Evolutionary conservation across 2,113 vertebrate genomes (phyloP).

Genomic region (Nestor notabilis): DNA sequence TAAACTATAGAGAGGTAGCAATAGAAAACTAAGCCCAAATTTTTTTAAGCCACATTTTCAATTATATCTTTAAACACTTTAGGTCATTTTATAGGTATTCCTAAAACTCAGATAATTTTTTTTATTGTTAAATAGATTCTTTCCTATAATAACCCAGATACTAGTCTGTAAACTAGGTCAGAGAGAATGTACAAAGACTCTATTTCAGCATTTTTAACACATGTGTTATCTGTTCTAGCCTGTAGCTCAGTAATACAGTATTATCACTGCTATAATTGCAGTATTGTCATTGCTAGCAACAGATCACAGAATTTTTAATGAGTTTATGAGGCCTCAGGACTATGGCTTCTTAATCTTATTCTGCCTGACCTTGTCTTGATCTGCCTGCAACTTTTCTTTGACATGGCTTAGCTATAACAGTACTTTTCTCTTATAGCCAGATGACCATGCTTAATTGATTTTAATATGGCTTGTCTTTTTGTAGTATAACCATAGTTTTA

Average conservation of each 20-base stretch:
- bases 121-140: neutral
- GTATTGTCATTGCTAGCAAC: neutral
- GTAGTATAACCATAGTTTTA: neutral
- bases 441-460: neutral
- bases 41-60: neutral
- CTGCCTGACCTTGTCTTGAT: neutral
- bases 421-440: neutral
- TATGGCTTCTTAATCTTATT: neutral
- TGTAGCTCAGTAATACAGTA: neutral
- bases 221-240: neutral
- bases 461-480: neutral
- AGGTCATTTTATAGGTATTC: neutral
- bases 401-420: neutral
- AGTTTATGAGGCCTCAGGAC: neutral
- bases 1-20: neutral
- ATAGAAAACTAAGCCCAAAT: rapidly evolving
- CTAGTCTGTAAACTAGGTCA: neutral
- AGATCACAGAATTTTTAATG: neutral
- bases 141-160: neutral
- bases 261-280: neutral
- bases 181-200: neutral
- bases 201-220: neutral
- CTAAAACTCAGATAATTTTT: neutral
- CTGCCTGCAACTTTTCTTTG: neutral
- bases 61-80: neutral